A percentile compares a stretch with the other conserved stretches of the same genome.
Conservation (phyloP, 2,797 vertebrate species). For the Monodelphis domestica region DNA sequence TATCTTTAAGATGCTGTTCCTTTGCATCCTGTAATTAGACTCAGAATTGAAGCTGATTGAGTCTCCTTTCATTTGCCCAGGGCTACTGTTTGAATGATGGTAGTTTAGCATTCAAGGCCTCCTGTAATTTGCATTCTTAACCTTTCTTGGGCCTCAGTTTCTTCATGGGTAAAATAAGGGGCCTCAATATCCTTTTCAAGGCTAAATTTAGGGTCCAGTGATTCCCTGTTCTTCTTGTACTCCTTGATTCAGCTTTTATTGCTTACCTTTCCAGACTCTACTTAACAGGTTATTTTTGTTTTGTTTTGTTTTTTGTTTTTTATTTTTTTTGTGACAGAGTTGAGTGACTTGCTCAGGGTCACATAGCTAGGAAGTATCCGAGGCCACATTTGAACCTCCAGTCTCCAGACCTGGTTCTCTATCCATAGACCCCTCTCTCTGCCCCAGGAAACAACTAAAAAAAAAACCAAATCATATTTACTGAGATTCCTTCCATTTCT, state of each 20-base stretch:
- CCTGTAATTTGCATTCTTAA: background rate
- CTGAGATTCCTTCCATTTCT: background rate
- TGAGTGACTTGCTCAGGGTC: no score
- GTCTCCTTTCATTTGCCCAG: conserved; percentile 63
- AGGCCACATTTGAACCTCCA: no score
- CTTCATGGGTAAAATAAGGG: background rate
- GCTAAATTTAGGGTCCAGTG: background rate
- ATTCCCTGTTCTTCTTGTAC: background rate
- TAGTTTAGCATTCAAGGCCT: conserved; percentile 20
- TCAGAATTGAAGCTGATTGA: conserved; percentile 47
- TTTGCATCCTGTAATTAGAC: conserved; percentile 70
- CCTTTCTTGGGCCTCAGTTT: background rate
- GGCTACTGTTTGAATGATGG: conserved; percentile 45
- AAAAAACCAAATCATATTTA: background rate
- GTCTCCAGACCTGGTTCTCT: no score
- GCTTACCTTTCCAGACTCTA: background rate
- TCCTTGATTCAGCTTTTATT: background rate
- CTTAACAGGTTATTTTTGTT: no score
- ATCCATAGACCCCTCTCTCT: no score
- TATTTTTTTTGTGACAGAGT: no score
- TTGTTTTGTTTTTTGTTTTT: no score
- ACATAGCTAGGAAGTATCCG: no score
- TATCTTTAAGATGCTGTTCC: conserved; percentile 75
- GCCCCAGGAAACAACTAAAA: background rate
- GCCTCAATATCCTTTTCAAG: background rate